Evolutionary conservation across 2,113 vertebrate genomes (phyloP).

Genomic region (Orycteropus afer): DNA sequence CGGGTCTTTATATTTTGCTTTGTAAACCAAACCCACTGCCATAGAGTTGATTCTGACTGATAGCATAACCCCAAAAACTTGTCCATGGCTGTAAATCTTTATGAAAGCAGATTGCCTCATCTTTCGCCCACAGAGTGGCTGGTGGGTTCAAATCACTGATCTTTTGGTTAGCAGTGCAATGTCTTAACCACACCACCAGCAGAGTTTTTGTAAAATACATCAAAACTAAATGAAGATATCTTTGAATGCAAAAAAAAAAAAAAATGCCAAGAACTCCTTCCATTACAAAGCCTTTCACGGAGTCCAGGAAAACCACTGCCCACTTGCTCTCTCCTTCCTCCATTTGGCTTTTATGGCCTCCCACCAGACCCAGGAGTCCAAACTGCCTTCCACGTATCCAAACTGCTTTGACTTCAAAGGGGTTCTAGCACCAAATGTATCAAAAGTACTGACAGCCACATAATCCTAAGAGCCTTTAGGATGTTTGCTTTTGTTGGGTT

Average conservation of each 20-base stretch:
- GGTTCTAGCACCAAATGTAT: not conserved
- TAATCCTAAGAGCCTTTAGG: not conserved
- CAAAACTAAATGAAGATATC: not conserved
- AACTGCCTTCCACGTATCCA: not conserved
- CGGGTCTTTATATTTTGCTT: too few relatives aligned
- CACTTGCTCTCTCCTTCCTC: not conserved
- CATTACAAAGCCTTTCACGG: not conserved
- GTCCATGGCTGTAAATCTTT: too few relatives aligned
- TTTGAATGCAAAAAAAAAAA: not conserved
- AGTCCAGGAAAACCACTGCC: not conserved
- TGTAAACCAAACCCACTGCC: too few relatives aligned
- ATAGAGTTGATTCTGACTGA: too few relatives aligned
- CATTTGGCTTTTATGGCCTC: not conserved
- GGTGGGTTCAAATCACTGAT: too few relatives aligned
- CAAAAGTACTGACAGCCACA: not conserved
- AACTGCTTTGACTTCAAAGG: constrained; percentile 31
- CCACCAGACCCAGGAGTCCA: not conserved
- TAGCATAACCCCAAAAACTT: too few relatives aligned
- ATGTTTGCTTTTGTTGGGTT: constrained; percentile 1
- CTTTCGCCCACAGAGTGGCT: too few relatives aligned
- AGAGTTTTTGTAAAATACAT: not conserved
- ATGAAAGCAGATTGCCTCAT: too few relatives aligned
- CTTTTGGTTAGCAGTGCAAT: too few relatives aligned
- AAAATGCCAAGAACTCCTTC: not conserved
- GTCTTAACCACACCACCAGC: too few relatives aligned